Percentiles rank a stretch among this genome's conserved stretches.
phyloP scores from a whole-genome alignment of 92 coral and sea anemone genomes.

The Muricea muricata region DNA sequence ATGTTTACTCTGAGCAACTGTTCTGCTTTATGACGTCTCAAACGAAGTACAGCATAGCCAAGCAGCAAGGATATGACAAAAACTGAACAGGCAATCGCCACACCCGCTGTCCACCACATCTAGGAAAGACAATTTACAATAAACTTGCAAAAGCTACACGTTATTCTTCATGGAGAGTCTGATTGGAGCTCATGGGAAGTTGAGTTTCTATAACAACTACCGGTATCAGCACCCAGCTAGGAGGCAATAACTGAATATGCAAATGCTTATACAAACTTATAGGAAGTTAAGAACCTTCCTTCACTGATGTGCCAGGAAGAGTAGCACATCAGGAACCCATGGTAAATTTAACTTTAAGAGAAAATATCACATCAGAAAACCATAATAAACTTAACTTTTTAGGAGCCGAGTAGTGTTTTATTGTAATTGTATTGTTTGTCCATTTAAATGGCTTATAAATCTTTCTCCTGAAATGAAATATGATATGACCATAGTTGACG shows the following conservation, averaged over 20 bases:
- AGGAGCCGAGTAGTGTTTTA: no score
- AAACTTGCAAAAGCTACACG: background rate
- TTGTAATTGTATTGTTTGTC: no score
- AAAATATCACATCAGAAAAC: no score
- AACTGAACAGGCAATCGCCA: background rate
- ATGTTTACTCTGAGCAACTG: background rate
- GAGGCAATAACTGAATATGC: background rate
- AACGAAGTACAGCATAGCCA: background rate
- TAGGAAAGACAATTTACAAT: background rate
- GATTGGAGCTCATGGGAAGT: background rate
- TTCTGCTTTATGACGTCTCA: background rate
- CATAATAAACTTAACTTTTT: no score
- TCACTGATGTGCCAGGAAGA: no score
- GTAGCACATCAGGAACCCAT: no score
- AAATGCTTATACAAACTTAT: no score
- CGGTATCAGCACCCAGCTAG: slow-evolving; percentile 4
- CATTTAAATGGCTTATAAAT: no score
- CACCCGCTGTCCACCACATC: slow-evolving; percentile 7
- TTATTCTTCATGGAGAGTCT: background rate
- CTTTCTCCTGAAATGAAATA: no score
- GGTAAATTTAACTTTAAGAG: no score
- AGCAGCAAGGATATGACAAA: background rate
- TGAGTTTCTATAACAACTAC: background rate
- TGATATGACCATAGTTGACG: no score
- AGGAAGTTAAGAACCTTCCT: no score